A percentile compares a stretch with the other conserved stretches of the same genome.
Conservation (phyloP, 2,113 vertebrate species). For the Ptilorrhoa leucosticta region DNA sequence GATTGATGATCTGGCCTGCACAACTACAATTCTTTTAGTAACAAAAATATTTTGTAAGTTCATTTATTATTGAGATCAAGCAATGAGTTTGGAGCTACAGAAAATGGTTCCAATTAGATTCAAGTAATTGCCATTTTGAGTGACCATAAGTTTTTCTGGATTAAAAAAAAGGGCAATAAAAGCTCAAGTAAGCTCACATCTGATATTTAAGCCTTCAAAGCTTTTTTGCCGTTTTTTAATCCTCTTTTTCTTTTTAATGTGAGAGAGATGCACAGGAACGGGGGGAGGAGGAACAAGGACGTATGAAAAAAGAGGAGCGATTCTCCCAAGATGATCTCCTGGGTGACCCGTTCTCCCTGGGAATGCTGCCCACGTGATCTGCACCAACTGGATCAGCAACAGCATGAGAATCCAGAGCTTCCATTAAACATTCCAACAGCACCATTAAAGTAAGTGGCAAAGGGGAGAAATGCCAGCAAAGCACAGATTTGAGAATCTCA, state of each 20-base stretch:
- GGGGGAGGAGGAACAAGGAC: background rate
- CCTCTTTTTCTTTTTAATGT: background rate
- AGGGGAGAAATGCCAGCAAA: constrained; percentile 47
- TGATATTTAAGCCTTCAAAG: constrained; percentile 67
- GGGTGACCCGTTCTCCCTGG: constrained; percentile 56
- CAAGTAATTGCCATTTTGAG: constrained; percentile 61
- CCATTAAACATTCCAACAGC: no score
- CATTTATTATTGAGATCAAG: constrained; percentile 67
- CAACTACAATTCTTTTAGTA: constrained; percentile 55
- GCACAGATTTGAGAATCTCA: constrained; percentile 36
- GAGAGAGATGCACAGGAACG: background rate
- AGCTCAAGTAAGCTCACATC: constrained; percentile 48
- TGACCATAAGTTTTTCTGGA: constrained; percentile 56
- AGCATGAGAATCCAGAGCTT: constrained; percentile 32
- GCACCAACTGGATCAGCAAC: constrained; percentile 42
- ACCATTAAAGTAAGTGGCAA: constrained; percentile 56
- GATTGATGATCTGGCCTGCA: constrained; percentile 61
- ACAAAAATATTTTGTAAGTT: constrained; percentile 62
- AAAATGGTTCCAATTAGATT: constrained; percentile 67
- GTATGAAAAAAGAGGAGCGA: constrained; percentile 49
- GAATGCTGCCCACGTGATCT: constrained; percentile 62
- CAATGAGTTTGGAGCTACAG: constrained; percentile 48
- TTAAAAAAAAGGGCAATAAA: constrained; percentile 50
- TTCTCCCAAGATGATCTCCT: constrained; percentile 69
- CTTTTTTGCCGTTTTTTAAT: background rate